Base-by-base conservation (phyloP, 2,888 invertebrate genomes). In the Dryobota labecula region DNA sequence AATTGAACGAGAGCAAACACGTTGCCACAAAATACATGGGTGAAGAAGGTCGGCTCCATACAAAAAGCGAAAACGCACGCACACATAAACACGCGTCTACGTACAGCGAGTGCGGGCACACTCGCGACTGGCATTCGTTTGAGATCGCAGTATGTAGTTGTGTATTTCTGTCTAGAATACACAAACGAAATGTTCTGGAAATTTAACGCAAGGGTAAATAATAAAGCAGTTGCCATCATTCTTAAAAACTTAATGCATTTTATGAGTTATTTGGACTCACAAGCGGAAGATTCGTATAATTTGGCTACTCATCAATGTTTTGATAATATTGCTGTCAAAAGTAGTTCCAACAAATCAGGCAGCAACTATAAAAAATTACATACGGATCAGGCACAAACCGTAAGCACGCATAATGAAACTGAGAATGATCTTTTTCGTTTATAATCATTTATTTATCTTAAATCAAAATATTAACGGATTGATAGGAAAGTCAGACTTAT, bases 1-100 rank as follows among this genome's bases (percentile, higher is more conserved):
- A 84, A 77, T 67, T 67, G 84, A 80, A 80, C 60, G 43, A 85
- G 69, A 75, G 69, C 84, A 83, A 84, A 85, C 73, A 85, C 65
- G 63, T 43, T 38, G 57, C 18, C 24, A 51, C n/a, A 3, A 4
- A 51, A 24, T 38, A 70, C 7, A 7, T 7, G 30, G 13, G 15
- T n/a, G 5, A 36, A 78, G 78, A 73, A 78, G 36, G 36, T 18
- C 6, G 0, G 13, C 7, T 30, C 15, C 1, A 41, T 43, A 33
- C 20, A 54, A 27, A 13, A 4, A 76, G 15, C 11, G 4, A 36
- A 1, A 51, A 18, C 24, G 24, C 20, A 49, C 11, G 6, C 41
- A 24, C n/a, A 9, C 20, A 24, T 3, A 20, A 6, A 49, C 30
- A 33, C 45, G 27, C 18, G 7, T 49, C n/a, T 13, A 18, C 30